Percentiles rank a stretch among this genome's conserved stretches.
phyloP scores from a whole-genome alignment of 2,113 vertebrate genomes.

The Phaethon lepturus region DNA sequence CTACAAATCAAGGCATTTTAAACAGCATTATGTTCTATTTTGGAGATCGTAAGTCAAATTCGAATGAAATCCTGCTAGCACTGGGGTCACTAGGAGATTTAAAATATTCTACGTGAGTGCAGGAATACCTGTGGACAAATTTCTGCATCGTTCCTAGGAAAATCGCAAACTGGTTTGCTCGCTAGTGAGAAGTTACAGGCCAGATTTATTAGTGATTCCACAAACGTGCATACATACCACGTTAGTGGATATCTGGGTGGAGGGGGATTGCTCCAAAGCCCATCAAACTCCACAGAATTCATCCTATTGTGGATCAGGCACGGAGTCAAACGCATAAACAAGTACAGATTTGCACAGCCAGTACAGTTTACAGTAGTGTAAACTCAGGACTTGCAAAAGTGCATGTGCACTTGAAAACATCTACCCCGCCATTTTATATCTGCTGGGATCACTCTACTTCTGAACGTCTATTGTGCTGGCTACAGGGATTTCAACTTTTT shows the following conservation, averaged over 20 bases:
- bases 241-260: neutral
- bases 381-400: neutral
- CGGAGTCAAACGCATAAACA: neutral
- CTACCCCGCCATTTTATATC: neutral
- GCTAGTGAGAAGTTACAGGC: neutral
- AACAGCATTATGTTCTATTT: neutral
- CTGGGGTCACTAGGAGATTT: neutral
- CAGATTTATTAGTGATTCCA: neutral
- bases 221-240: fast-evolving
- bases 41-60: neutral
- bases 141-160: neutral
- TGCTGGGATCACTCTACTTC: neutral
- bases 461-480: neutral
- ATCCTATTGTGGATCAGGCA: neutral
- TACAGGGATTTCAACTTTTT: neutral
- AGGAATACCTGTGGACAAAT: neutral
- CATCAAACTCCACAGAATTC: neutral
- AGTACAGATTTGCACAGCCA: neutral
- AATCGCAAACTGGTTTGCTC: neutral
- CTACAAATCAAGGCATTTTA: neutral
- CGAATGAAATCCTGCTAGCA: neutral
- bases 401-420: neutral
- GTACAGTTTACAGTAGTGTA: neutral
- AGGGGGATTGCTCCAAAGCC: neutral
- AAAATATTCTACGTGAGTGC: neutral